Percentiles rank a stretch among this genome's conserved stretches.
These are phyloP conservation scores for Electrophaes corylata DNA, from an alignment of 2,888 invertebrate genomes.

Conservation along the genomic window DNA sequence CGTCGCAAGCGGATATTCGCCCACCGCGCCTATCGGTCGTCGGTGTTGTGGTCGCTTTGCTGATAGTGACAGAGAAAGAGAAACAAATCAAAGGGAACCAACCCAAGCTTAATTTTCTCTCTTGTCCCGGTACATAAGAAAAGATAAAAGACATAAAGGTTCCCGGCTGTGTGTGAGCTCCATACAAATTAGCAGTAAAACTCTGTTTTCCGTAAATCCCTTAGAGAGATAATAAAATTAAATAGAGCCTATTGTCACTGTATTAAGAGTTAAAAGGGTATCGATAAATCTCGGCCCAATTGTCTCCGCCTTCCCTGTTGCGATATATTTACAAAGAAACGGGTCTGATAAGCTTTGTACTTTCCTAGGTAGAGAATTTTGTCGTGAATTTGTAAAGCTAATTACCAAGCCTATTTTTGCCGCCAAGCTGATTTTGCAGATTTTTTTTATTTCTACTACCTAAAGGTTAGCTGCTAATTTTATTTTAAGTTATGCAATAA, in stretches of 20 bases:
- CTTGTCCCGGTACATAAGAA: conserved; percentile 1
- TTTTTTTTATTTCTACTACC: no score
- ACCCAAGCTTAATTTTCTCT: background rate
- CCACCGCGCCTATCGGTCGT: no score
- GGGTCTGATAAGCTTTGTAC: conserved; percentile 19
- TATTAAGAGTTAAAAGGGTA: conserved; percentile 59
- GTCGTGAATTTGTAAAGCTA: conserved; percentile 22
- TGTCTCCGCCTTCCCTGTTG: conserved; percentile 43
- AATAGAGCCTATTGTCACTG: conserved; percentile 56
- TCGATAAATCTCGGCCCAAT: conserved; percentile 57
- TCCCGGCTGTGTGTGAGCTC: conserved; percentile 3
- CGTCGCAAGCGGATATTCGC: no score
- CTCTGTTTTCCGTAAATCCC: conserved; percentile 16
- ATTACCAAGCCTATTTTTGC: no score
- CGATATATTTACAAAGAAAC: conserved; percentile 29
- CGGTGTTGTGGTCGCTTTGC: no score
- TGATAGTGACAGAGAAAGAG: background rate
- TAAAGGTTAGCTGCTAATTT: no score
- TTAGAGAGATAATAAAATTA: conserved; percentile 53
- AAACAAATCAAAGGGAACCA: background rate
- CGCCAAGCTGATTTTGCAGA: no score
- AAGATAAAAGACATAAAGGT: conserved; percentile 4
- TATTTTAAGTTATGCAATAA: no score
- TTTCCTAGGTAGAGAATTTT: conserved; percentile 19
- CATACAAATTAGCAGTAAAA: conserved; percentile 25